Evolutionary conservation across 2,113 vertebrate species (phyloP).

Genomic region (Rhegmatorhina hoffmannsi): DNA sequence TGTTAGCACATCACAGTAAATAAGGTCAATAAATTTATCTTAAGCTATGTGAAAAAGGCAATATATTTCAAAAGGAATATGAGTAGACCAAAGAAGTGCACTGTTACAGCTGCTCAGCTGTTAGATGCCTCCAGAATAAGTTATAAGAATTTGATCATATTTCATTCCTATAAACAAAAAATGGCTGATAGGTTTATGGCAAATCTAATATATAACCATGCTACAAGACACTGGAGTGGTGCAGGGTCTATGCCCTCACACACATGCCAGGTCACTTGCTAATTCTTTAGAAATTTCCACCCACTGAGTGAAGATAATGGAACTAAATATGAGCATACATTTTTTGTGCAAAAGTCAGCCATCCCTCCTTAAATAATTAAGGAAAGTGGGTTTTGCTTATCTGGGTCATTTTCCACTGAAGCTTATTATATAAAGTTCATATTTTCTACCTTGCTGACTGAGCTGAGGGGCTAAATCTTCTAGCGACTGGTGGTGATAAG

Average conservation of each 20-base stretch:
- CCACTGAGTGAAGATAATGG: background rate
- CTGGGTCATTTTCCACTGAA: background rate
- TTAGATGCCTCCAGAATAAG: background rate
- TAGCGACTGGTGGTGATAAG: background rate
- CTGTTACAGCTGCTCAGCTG: background rate
- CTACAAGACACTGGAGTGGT: background rate
- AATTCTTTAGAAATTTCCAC: background rate
- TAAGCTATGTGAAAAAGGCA: background rate
- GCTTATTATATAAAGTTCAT: background rate
- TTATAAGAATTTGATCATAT: background rate
- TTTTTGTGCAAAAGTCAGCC: background rate
- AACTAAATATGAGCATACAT: background rate
- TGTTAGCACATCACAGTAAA: background rate
- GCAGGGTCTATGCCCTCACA: background rate
- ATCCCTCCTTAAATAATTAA: background rate
- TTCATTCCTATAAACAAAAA: background rate
- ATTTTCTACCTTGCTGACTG: conserved; percentile 2
- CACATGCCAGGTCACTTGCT: fast-evolving
- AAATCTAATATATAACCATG: background rate
- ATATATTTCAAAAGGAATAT: background rate
- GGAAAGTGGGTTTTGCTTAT: background rate
- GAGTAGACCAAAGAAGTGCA: background rate
- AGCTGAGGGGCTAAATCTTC: background rate
- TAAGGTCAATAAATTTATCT: background rate
- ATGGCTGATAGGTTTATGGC: background rate